These are phyloP conservation scores for Porites lutea DNA, from an alignment of 64 coral and sea anemone genomes.

Conservation along the genomic window DNA sequence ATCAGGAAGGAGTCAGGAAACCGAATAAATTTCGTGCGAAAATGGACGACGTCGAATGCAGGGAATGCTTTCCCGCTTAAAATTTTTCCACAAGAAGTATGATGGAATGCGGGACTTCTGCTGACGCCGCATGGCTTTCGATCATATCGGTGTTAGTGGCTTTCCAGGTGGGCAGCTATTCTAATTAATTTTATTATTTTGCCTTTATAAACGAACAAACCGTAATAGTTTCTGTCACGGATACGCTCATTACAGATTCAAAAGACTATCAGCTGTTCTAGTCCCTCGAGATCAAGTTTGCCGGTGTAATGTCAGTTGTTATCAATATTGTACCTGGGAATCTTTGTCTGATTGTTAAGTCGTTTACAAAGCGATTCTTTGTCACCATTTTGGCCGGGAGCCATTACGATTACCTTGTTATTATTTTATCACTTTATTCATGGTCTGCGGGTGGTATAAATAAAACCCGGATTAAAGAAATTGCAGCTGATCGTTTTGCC, in stretches of 20 bases:
- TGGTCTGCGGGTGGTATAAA: too few species aligned
- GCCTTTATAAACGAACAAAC: neutral
- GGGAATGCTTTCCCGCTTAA: neutral
- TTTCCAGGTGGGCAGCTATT: slow-evolving; percentile 43
- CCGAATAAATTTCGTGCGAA: neutral
- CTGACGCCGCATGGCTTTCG: slow-evolving; percentile 23
- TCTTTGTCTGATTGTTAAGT: neutral
- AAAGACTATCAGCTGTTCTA: neutral
- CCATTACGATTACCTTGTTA: too few species aligned
- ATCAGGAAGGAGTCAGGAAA: neutral
- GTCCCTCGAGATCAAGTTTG: neutral
- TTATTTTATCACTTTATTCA: too few species aligned
- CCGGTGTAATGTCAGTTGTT: neutral
- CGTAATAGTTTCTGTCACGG: neutral
- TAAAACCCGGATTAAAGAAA: too few species aligned
- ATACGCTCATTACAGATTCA: too few species aligned
- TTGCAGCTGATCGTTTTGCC: too few species aligned
- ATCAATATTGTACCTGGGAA: neutral
- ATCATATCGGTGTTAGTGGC: slow-evolving; percentile 11
- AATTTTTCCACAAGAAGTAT: neutral
- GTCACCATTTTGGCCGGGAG: neutral
- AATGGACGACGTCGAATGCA: neutral
- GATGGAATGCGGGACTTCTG: slow-evolving; percentile 33
- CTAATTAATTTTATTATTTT: neutral
- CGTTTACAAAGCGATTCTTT: neutral